Percentiles rank a stretch among this genome's conserved stretches.
Conservation (phyloP, 2,113 vertebrate species). For the Ardeotis arabs region DNA sequence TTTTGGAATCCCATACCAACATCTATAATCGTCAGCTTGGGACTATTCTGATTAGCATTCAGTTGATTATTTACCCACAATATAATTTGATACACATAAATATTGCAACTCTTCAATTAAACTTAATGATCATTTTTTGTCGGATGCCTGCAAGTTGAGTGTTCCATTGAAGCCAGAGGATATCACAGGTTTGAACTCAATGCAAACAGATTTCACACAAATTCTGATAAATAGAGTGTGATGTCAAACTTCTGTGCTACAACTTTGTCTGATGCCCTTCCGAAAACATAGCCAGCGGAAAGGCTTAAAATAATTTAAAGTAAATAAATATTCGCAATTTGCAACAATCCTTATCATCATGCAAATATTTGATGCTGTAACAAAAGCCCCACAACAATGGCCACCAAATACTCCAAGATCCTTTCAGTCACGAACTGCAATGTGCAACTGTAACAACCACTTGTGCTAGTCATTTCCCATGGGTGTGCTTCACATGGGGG, state of each 20-base stretch:
- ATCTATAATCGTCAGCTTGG: not conserved
- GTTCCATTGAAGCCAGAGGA: not conserved
- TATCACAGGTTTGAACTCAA: not conserved
- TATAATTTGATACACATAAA: not conserved
- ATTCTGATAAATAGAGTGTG: not conserved
- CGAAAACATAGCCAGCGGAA: not conserved
- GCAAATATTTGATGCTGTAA: not conserved
- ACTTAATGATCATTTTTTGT: not conserved
- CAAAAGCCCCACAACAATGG: not conserved
- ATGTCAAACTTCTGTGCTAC: not conserved
- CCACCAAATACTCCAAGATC: not conserved
- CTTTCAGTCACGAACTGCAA: not conserved
- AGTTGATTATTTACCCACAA: not conserved
- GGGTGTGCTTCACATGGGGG: not conserved
- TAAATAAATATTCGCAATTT: no score
- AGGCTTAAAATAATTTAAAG: no score
- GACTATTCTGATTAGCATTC: not conserved
- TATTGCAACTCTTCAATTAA: not conserved
- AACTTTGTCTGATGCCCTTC: not conserved
- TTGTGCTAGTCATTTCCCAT: slow-evolving; percentile 6
- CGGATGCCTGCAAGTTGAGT: not conserved
- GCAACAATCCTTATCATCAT: not conserved
- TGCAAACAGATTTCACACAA: not conserved
- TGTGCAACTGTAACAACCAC: not conserved
- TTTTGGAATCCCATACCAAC: not conserved